Evolutionary conservation across 2,797 vertebrate species (phyloP).

Genomic region (Poecilia wingei): DNA sequence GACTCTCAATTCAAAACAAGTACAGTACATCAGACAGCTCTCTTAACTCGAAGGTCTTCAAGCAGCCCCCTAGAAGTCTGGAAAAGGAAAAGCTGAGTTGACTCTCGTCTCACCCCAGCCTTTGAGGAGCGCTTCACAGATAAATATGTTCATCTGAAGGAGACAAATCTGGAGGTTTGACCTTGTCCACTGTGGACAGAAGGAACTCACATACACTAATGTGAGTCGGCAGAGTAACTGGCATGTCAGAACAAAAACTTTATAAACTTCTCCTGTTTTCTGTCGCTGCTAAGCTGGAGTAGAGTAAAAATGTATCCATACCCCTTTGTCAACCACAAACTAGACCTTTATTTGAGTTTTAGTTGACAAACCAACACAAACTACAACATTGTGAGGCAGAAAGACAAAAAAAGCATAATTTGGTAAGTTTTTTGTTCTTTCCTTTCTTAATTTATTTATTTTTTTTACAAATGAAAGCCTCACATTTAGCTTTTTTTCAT

Average conservation of each 20-base stretch:
- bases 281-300: not conserved
- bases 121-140: not conserved
- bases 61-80: not conserved
- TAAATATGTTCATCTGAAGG: not conserved
- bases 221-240: not conserved
- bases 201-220: not conserved
- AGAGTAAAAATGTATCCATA: not conserved
- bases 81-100: not conserved
- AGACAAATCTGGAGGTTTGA: not conserved
- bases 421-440: not conserved
- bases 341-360: not conserved
- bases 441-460: too few species aligned
- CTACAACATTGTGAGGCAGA: not conserved
- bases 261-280: not conserved
- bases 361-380: not conserved
- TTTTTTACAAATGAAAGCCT: not conserved
- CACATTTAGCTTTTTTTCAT: not conserved
- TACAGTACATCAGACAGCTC: conserved; percentile 1
- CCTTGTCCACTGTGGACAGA: not conserved
- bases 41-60: not conserved
- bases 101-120: not conserved
- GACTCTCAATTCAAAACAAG: conserved; percentile 1
- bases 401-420: not conserved
- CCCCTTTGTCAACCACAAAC: not conserved
- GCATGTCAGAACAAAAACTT: not conserved